Evolutionary conservation across 1,140 invertebrate genomes (phyloP).

Genomic region (Nephotettix cincticeps): DNA sequence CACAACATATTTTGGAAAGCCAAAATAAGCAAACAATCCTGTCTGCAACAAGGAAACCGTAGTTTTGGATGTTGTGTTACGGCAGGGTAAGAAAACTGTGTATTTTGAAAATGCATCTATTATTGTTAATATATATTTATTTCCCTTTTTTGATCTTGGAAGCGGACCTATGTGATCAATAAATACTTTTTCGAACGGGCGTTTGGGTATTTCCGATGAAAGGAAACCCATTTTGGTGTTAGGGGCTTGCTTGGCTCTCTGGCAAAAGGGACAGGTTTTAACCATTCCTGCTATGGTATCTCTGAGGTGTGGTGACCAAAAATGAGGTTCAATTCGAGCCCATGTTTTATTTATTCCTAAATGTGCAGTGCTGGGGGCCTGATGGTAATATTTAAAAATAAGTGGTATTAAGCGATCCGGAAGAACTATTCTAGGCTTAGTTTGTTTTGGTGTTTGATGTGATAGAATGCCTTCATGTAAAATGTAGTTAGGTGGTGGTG

Average conservation of each 20-base stretch:
- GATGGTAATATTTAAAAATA: neutral
- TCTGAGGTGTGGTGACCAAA: neutral
- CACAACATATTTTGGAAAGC: neutral
- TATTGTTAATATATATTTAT: neutral
- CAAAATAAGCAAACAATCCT: neutral
- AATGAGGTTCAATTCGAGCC: neutral
- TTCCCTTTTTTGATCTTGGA: neutral
- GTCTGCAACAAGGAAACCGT: neutral
- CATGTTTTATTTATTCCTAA: neutral
- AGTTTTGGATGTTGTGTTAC: neutral
- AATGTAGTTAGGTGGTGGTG: neutral
- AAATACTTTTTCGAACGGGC: neutral
- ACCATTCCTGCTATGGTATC: neutral
- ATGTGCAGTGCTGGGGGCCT: neutral
- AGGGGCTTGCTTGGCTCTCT: neutral
- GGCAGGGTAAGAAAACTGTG: neutral
- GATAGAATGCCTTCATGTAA: neutral
- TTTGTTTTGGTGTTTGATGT: neutral
- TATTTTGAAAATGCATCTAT: constrained; percentile 9
- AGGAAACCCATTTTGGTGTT: neutral
- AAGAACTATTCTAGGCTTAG: neutral
- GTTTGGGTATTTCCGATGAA: neutral
- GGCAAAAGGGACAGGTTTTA: neutral
- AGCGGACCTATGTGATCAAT: neutral
- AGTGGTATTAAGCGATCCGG: neutral